Percentiles rank a stretch among this genome's conserved stretches.
Evolutionary conservation across 2,888 invertebrate species (phyloP).

Genomic region (Malthinus flaveolus): DNA sequence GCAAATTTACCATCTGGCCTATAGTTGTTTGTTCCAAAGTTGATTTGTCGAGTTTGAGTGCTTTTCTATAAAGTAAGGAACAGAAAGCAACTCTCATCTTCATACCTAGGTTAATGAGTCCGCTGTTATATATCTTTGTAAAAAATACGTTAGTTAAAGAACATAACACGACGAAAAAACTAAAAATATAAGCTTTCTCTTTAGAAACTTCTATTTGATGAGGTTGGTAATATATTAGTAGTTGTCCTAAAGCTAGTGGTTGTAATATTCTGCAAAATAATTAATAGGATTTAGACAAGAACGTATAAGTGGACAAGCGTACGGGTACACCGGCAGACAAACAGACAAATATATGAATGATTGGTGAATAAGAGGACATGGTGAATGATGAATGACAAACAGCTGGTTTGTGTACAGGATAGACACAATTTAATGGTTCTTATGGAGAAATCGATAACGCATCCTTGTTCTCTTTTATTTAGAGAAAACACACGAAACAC

Average conservation of each 20-base stretch:
- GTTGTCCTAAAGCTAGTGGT: not conserved
- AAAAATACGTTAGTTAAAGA: constrained; percentile 70
- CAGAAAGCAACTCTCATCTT: constrained; percentile 80
- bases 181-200: constrained; percentile 74
- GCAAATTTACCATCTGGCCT: constrained; percentile 57
- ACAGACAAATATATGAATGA: too few relatives aligned
- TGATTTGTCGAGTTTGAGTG: constrained; percentile 69
- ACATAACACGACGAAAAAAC: constrained; percentile 71
- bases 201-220: constrained; percentile 21
- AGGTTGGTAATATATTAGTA: not conserved
- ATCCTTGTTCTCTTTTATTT: too few relatives aligned
- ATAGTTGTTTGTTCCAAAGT: constrained; percentile 83
- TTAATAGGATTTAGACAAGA: too few relatives aligned
- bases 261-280: not conserved
- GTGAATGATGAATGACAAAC: too few relatives aligned
- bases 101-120: constrained; percentile 82
- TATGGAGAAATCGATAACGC: too few relatives aligned
- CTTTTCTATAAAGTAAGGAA: constrained; percentile 79
- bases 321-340: too few relatives aligned
- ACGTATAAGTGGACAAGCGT: too few relatives aligned
- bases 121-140: constrained; percentile 81
- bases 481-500: too few relatives aligned
- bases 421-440: too few relatives aligned
- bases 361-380: too few relatives aligned
- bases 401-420: too few relatives aligned